Evolutionary conservation across 53 echinoderm and acorn worm genomes (phyloP), one percentile per base, ranked within the genome.

Genomic region (Echinometra lucunter): DNA sequence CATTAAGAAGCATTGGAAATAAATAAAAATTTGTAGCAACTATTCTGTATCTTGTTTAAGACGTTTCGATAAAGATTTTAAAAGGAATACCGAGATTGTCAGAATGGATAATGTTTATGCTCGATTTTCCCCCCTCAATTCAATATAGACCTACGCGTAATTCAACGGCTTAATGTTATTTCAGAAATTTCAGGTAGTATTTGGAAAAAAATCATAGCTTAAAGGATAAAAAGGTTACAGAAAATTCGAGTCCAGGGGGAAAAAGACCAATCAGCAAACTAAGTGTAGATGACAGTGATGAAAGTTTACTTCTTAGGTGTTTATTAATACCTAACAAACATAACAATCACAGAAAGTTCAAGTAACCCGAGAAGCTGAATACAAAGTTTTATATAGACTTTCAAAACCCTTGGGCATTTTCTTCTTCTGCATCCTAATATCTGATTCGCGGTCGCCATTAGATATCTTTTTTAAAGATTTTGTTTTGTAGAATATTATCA

Each of bases 401-500:
- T 49, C 44, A 2, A 81, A 85, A n/a, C 47, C 85, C 49, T 28
- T n/a, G 85, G 85, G 85, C 49, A 37, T 10, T 6, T 47, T 85
- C n/a, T 28, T 10, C 8, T 47, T 85, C n/a, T 28, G 30, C 85
- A 49, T 85, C 44, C 49, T 30, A 27, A 49, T 85, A 30, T 85
- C 49, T 85, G 28, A 47, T 27, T 40, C 85, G 9, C 85, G 37
- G 57, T 60, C 38, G 60, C 38, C 34, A 89, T 89, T 89, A 89
- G 89, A 60, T 28, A 4, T 89, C 60, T 89, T 21, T 89, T 89
- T 4, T 21, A 45, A 21, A 35, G 28, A 40, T 89, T 35, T 89
- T 89, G 89, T 89, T 89, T 40, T 60, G 49, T 25, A 49, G 85
- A 90, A 67, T 69, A 60, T 91, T 91, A 67, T 91, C 69, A 42